Evolutionary conservation across 2,888 invertebrate species (phyloP).

Genomic region (Aelia acuminata): DNA sequence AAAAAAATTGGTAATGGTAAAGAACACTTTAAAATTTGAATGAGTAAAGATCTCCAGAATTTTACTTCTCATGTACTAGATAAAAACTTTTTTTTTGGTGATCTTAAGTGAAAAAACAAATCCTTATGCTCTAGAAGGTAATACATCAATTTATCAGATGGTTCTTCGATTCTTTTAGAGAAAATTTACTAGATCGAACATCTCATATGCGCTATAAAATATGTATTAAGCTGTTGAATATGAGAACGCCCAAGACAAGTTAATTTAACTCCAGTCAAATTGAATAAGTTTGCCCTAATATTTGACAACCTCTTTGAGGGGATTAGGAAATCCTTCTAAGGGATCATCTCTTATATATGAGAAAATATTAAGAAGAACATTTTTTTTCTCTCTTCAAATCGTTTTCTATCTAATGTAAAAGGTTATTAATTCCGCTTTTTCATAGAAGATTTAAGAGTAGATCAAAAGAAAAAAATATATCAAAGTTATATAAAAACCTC

Average conservation of each 20-base stretch:
- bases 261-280: not conserved
- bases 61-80: no score
- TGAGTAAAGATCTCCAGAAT: no score
- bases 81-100: no score
- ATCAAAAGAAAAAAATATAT: not conserved
- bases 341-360: slow-evolving; percentile 20
- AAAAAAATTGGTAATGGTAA: no score
- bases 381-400: not conserved
- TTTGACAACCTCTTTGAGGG: not conserved
- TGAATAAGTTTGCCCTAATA: not conserved
- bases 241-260: not conserved
- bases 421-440: not conserved
- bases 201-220: not conserved
- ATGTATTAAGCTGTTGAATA: not conserved
- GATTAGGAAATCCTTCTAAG: not conserved
- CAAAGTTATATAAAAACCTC: not conserved
- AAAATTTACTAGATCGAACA: not conserved
- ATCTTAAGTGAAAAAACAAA: no score
- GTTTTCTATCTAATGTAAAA: not conserved
- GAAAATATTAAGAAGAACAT: not conserved
- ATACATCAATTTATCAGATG: not conserved
- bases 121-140: no score
- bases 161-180: no score
- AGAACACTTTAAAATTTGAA: no score
- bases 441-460: not conserved